Percentiles rank a stretch among this genome's conserved stretches.
These are phyloP conservation scores for Dermatemys mawii DNA, from an alignment of 2,113 vertebrate genomes.

Conservation along the genomic window DNA sequence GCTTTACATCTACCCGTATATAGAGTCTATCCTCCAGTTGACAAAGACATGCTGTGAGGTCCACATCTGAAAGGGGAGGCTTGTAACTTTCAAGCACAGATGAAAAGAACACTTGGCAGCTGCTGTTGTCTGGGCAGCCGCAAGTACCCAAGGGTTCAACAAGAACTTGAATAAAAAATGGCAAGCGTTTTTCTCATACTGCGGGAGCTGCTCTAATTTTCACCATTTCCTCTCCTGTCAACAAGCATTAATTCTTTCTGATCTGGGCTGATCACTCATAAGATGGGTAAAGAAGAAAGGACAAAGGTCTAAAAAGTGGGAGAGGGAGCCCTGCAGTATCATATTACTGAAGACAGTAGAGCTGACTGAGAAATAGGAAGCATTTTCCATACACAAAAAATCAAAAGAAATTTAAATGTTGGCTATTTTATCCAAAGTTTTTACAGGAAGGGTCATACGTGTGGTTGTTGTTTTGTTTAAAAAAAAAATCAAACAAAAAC, in stretches of 20 bases:
- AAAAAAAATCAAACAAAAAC: background rate
- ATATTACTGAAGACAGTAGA: background rate
- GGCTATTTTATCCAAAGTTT: background rate
- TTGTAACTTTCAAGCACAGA: background rate
- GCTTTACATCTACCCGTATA: background rate
- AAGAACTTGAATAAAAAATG: rapidly evolving
- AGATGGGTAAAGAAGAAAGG: background rate
- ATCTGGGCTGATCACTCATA: rapidly evolving
- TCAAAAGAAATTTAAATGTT: background rate
- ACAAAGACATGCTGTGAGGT: background rate
- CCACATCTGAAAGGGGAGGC: background rate
- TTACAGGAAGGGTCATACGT: background rate
- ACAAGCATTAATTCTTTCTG: background rate
- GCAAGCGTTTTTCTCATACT: background rate
- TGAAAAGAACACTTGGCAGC: background rate
- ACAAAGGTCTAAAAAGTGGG: background rate
- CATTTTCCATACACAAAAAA: background rate
- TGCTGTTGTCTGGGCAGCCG: background rate
- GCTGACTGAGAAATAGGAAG: background rate
- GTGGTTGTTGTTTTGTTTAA: no score
- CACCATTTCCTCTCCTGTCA: background rate
- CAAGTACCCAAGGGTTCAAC: background rate
- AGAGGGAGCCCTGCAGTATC: background rate
- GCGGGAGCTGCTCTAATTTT: no score
- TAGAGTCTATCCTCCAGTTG: background rate